phyloP scores from a whole-genome alignment of 2,888 invertebrate species.

The Tetragnatha montana region DNA sequence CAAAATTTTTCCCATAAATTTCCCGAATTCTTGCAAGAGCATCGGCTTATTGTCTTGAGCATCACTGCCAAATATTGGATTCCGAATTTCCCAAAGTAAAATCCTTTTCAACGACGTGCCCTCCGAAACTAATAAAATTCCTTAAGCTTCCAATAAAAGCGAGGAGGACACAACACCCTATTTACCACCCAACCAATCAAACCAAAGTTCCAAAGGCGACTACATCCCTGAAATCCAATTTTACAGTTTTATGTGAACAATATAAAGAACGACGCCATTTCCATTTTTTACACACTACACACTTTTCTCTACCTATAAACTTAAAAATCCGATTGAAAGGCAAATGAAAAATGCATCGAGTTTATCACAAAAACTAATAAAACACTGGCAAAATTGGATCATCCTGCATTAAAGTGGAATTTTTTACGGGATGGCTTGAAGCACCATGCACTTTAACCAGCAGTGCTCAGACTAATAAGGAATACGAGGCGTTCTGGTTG shows the following conservation, averaged over 20 bases:
- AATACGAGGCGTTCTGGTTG: conserved; percentile 7
- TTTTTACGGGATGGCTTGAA: conserved; percentile 20
- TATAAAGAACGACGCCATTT: neutral
- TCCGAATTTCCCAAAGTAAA: neutral
- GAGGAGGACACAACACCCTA: neutral
- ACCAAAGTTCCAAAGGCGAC: neutral
- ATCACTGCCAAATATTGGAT: neutral
- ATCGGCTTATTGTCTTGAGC: neutral
- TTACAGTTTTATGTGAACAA: neutral
- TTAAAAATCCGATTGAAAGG: conserved; percentile 15
- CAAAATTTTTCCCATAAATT: neutral
- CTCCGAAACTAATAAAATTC: neutral
- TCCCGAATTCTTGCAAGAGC: neutral
- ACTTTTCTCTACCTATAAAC: neutral
- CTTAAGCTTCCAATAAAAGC: neutral
- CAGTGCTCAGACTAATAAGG: conserved; percentile 14
- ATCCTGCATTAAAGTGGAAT: neutral
- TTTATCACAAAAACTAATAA: conserved; percentile 31
- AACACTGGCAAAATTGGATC: conserved; percentile 34
- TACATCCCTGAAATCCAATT: neutral
- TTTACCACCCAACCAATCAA: neutral
- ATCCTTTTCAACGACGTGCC: neutral
- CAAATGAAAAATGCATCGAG: conserved; percentile 3
- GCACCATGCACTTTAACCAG: neutral
- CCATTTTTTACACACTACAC: neutral